Base-by-base conservation (phyloP, 2,113 vertebrate genomes). In the Leuciscus idus region DNA sequence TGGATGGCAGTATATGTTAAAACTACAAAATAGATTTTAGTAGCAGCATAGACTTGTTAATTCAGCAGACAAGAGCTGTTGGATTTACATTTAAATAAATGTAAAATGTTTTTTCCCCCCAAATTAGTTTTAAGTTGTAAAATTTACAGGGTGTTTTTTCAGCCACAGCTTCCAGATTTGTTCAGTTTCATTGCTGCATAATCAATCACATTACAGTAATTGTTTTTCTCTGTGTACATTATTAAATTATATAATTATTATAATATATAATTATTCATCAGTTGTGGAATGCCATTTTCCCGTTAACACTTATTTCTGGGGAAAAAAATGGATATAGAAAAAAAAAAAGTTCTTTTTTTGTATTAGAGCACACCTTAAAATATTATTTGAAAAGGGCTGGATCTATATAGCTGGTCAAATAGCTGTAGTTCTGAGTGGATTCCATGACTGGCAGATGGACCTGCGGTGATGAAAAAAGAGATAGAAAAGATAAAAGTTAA, bases 381-480 rank as follows among this genome's bases (percentile, higher is more conserved):
- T 48, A 28, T 48, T 21, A 28, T 66, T 64, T 48, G n/a, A 66
- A 81, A 81, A 17, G 12, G 15, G 39, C 57, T 66, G 39, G 59
- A 64, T 48, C 59, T 30, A 19, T 28, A 81, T 28, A 12, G 13
- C 7, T 28, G 39, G 7, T 61, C 33, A 26, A 23, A 62, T 43
- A 61, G 39, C 36, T 39, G 55, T 36, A 80, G 7, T 46, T 62
- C 10, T 62, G 33, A 43, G 23, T 46, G n/a, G 13, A 46, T 10
- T 48, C 39, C 39, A 28, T 6, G 26, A 81, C 15, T 43, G 55
- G 55, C 36, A 61, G 39, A 26, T 66, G 59, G n/a, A 64, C 79
- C 79, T 81, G 59, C 59, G 48, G 26, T 48, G 59, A 81, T 28
- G n/a, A 79, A 78, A 33, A 23, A 43, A 48, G 36, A 62, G 6